These are phyloP conservation scores for Dicaeum eximium DNA, from an alignment of 2,113 vertebrate genomes.

Conservation along the genomic window DNA sequence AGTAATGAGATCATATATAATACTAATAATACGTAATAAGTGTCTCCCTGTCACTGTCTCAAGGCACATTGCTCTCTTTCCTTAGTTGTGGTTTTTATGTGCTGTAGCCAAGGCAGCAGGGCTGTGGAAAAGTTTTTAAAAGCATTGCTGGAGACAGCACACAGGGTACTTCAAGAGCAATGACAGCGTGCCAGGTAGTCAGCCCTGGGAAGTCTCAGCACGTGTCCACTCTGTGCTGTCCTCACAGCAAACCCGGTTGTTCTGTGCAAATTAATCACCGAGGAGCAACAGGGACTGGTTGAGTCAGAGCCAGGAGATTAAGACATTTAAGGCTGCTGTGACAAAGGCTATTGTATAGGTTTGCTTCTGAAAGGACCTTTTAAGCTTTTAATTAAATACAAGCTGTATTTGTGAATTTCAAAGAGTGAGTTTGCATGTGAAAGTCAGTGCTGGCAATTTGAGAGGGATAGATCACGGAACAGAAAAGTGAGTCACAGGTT, in stretches of 20 bases:
- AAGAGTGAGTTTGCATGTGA: not conserved
- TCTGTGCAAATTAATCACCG: not conserved
- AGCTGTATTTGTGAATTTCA: not conserved
- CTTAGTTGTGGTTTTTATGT: not conserved
- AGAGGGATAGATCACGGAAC: not conserved
- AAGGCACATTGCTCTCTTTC: not conserved
- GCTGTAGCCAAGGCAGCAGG: not conserved
- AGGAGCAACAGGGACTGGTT: not conserved
- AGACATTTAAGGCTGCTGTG: not conserved
- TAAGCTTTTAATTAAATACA: not conserved
- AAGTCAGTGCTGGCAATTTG: not conserved
- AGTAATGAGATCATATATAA: not conserved
- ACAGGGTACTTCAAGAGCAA: not conserved
- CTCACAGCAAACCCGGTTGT: not conserved
- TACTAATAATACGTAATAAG: not conserved
- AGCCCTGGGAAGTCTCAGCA: not conserved
- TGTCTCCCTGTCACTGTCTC: not conserved
- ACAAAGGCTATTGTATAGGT: not conserved
- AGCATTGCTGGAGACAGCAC: accelerated
- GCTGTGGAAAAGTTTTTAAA: not conserved
- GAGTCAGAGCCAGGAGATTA: not conserved
- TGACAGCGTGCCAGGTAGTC: not conserved
- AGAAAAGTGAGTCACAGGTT: not conserved
- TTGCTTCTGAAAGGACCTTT: not conserved
- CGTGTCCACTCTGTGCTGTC: not conserved